Percentiles rank a stretch among this genome's conserved stretches.
These are phyloP conservation scores for Mastigias papua DNA, from an alignment of 30 jellyfish, hydroid and myxozoan species.

Conservation along the genomic window DNA sequence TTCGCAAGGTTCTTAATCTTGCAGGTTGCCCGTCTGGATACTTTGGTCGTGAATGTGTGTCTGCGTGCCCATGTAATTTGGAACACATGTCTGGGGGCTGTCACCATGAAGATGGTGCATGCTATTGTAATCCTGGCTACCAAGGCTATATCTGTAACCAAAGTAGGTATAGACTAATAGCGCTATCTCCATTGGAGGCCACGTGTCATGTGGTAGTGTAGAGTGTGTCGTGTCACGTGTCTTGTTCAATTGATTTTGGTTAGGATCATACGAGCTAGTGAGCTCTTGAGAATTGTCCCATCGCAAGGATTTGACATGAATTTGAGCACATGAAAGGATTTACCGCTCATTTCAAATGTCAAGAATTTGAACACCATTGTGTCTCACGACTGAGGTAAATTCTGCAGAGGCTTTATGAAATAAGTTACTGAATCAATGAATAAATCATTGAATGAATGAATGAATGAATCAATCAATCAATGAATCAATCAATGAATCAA, in stretches of 20 bases:
- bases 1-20: too few species aligned
- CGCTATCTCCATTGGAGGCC: too few species aligned
- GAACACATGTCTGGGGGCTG: slow-evolving; percentile 33
- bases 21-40: slow-evolving; percentile 14
- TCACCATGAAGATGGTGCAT: slow-evolving; percentile 9
- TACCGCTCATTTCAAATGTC: too few species aligned
- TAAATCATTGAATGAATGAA: not conserved
- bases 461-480: not conserved
- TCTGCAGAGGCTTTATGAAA: not conserved
- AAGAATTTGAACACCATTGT: too few species aligned
- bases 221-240: too few species aligned
- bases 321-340: too few species aligned
- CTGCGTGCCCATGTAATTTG: slow-evolving; percentile 28
- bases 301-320: too few species aligned
- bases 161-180: slow-evolving; percentile 1
- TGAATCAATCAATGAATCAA: not conserved
- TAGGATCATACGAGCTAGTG: too few species aligned
- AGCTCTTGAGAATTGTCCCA: too few species aligned
- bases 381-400: not conserved
- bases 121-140: slow-evolving; percentile 26
- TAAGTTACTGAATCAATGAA: not conserved
- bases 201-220: too few species aligned
- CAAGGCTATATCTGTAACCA: slow-evolving; percentile 19
- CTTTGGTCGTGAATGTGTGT: slow-evolving; percentile 9
- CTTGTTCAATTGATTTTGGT: too few species aligned